phyloP scores from a whole-genome alignment of 2,888 invertebrate species.

The Tachina grossa region DNA sequence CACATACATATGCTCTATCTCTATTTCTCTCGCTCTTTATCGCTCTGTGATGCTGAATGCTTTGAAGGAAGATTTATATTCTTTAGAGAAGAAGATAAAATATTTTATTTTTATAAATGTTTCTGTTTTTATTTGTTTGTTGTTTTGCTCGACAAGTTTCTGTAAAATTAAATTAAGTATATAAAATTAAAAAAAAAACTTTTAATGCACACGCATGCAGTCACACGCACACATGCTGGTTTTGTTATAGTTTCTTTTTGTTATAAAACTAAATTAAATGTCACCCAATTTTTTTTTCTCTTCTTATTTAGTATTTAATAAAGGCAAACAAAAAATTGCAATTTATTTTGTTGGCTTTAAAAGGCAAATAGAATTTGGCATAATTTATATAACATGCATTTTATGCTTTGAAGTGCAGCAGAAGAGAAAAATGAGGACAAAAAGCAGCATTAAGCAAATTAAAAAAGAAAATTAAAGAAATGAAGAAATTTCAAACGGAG shows the following conservation, averaged over 20 bases:
- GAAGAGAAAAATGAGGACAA: neutral
- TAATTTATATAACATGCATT: conserved; percentile 38
- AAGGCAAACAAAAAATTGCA: neutral
- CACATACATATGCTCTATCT: neutral
- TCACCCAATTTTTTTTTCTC: conserved; percentile 43
- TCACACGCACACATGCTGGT: neutral
- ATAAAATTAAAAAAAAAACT: conserved; percentile 46
- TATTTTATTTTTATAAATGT: neutral
- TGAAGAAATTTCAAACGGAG: neutral
- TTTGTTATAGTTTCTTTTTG: conserved; percentile 26
- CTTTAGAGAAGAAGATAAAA: neutral
- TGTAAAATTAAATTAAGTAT: conserved; percentile 47
- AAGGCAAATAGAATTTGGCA: conserved; percentile 34
- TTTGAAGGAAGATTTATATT: conserved; percentile 24
- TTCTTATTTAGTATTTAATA: neutral
- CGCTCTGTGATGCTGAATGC: neutral
- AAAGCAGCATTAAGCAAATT: neutral
- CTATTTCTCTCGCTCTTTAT: neutral
- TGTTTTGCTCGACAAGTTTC: conserved; percentile 39
- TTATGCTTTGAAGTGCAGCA: conserved; percentile 15
- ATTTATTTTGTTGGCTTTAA: conserved; percentile 34
- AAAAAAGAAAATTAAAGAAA: neutral
- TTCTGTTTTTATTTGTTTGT: conserved; percentile 25
- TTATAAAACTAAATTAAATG: conserved; percentile 53
- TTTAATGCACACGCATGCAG: conserved; percentile 13